Conservation (phyloP, 1,140 invertebrate genomes). For the Pachyrhynchus sulphureomaculatus region DNA sequence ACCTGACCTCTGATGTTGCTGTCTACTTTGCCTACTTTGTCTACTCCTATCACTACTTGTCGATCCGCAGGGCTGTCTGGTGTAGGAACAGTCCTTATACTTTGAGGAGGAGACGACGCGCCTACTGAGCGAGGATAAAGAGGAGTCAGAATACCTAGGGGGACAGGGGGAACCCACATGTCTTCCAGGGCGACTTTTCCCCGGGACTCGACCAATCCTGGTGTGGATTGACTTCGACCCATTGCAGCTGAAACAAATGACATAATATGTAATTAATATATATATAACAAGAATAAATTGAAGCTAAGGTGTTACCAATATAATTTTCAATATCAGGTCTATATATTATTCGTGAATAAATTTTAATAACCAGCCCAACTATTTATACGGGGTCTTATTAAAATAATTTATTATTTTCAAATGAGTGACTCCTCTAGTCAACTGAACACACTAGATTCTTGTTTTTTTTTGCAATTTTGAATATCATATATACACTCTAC, state of each 20-base stretch:
- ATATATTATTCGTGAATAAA: too few species aligned
- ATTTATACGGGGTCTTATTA: too few species aligned
- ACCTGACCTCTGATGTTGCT: slow-evolving; percentile 37
- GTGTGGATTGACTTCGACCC: slow-evolving; percentile 92
- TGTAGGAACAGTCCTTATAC: slow-evolving; percentile 20
- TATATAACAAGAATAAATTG: too few species aligned
- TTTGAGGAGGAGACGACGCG: slow-evolving; percentile 45
- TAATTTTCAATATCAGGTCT: too few species aligned
- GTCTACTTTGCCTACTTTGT: slow-evolving; percentile 24
- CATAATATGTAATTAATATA: too few species aligned
- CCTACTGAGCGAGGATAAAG: slow-evolving; percentile 55
- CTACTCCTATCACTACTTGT: slow-evolving; percentile 49
- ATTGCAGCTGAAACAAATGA: slow-evolving; percentile 74
- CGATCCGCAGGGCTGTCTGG: slow-evolving; percentile 45
- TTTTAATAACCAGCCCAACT: too few species aligned
- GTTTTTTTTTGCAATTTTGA: too few species aligned
- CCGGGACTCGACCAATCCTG: slow-evolving; percentile 88
- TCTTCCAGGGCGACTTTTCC: slow-evolving; percentile 87
- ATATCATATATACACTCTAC: too few species aligned
- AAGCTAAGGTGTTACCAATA: too few species aligned
- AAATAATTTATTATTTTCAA: too few species aligned
- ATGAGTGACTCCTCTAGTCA: too few species aligned
- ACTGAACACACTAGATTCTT: too few species aligned
- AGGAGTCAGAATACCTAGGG: slow-evolving; percentile 52
- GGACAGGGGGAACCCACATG: slow-evolving; percentile 74